A percentile compares a stretch with the other conserved stretches of the same genome.
Evolutionary conservation across 2,888 invertebrate genomes (phyloP).

Genomic region (Megaustenia siamemsis): DNA sequence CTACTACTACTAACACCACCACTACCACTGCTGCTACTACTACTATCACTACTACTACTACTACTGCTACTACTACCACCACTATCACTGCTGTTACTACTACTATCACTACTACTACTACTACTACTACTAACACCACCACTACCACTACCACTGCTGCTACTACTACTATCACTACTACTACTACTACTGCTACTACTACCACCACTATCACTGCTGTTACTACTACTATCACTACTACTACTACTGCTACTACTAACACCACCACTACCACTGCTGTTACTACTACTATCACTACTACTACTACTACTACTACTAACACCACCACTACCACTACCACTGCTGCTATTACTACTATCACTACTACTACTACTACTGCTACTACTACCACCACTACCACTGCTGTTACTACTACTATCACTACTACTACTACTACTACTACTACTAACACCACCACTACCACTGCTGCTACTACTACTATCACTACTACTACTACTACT

Average conservation of each 20-base stretch:
- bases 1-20: too few species aligned
- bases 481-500: constrained; percentile 18
- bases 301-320: constrained; percentile 43
- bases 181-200: constrained; percentile 43
- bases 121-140: too few species aligned
- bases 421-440: constrained; percentile 16
- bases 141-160: neutral
- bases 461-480: constrained; percentile 2
- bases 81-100: constrained; percentile 45
- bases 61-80: constrained; percentile 45
- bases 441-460: too few species aligned
- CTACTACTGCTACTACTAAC: too few species aligned
- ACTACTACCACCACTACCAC: constrained; percentile 33
- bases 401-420: constrained; percentile 39
- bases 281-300: constrained; percentile 35
- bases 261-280: too few species aligned
- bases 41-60: constrained; percentile 14
- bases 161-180: neutral
- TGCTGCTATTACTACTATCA: neutral
- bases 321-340: constrained; percentile 46
- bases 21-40: neutral
- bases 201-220: constrained; percentile 44
- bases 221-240: constrained; percentile 36
- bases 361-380: neutral
- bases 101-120: constrained; percentile 15